Percentiles rank a stretch among this genome's conserved stretches.
Conservation (phyloP, 2,113 vertebrate species). For the Menura novaehollandiae region DNA sequence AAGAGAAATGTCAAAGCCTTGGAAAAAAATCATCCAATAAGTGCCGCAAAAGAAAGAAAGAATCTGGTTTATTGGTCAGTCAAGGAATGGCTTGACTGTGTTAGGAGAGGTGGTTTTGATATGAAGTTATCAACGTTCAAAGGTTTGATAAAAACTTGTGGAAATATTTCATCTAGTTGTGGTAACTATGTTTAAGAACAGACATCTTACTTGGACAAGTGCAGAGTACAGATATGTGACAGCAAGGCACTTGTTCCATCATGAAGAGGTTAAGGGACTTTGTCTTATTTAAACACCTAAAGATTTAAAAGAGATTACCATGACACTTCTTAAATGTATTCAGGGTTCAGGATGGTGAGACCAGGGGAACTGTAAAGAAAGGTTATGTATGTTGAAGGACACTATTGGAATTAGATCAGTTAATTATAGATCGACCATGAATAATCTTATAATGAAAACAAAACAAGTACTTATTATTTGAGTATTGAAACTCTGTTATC, state of each 20-base stretch:
- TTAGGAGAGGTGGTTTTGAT: neutral
- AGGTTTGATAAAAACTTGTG: neutral
- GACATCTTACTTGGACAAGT: neutral
- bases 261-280: neutral
- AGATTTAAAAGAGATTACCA: neutral
- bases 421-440: neutral
- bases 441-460: neutral
- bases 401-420: neutral
- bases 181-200: neutral
- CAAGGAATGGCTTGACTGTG: neutral
- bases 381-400: neutral
- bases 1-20: neutral
- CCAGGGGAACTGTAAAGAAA: neutral
- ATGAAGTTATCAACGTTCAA: neutral
- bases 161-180: neutral
- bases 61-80: neutral
- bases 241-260: neutral
- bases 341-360: neutral
- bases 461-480: neutral
- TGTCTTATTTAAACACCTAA: neutral
- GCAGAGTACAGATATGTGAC: neutral
- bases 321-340: neutral
- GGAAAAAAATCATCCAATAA: neutral
- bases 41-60: neutral
- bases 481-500: neutral